Conservation (phyloP, 2,113 vertebrate species). For the Entomyzon cyanotis region DNA sequence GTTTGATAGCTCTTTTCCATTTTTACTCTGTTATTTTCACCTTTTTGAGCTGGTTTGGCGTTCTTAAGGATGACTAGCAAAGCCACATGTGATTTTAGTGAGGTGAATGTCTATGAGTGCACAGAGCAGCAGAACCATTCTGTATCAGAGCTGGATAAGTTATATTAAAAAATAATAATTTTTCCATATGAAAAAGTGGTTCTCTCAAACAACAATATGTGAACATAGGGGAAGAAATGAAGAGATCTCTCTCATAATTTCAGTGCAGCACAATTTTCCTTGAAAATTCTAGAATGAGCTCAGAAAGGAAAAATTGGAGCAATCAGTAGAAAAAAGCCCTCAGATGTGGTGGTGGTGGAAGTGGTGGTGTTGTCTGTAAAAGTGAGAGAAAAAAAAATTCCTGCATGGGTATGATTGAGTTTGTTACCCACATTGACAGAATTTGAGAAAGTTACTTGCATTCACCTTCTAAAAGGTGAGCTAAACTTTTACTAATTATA, state of each 20-base stretch:
- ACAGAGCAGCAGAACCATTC: not conserved
- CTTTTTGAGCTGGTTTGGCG: not conserved
- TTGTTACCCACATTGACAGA: not conserved
- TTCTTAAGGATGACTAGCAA: not conserved
- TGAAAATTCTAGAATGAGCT: not conserved
- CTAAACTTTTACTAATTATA: not conserved
- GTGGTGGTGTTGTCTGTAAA: not conserved
- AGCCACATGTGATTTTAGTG: not conserved
- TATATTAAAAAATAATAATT: not conserved
- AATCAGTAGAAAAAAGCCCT: not conserved
- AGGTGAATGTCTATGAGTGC: not conserved
- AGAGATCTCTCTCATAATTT: not conserved
- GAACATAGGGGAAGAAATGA: not conserved
- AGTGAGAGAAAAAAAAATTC: not conserved
- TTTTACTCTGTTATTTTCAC: not conserved
- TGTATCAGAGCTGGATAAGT: not conserved
- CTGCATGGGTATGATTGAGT: rapidly evolving
- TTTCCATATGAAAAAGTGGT: not conserved
- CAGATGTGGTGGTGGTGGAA: not conserved
- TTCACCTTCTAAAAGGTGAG: not conserved
- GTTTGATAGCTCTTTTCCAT: not conserved
- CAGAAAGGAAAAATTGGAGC: not conserved
- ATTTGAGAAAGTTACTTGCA: not conserved
- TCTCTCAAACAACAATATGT: rapidly evolving
- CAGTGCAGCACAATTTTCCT: not conserved